Percentiles rank a stretch among this genome's conserved stretches.
Evolutionary conservation across 2,888 invertebrate species (phyloP).

Genomic region (Cabera pusaria): DNA sequence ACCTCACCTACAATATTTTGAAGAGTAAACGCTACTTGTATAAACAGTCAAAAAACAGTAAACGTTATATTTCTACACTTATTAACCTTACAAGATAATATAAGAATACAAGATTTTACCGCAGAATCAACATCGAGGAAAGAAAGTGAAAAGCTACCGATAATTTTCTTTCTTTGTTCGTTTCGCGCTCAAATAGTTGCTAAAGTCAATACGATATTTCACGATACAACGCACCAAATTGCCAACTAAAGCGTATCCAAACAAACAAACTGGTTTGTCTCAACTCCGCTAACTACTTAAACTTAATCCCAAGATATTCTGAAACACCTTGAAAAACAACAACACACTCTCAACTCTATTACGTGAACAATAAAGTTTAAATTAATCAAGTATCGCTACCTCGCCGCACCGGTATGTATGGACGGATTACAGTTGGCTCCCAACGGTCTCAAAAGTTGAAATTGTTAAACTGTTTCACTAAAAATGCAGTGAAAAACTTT

Average conservation of each 20-base stretch:
- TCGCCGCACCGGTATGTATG: background rate
- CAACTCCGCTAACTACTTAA: slow-evolving; percentile 14
- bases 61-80: no score
- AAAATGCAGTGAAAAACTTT: no score
- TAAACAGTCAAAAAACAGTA: no score
- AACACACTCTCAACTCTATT: slow-evolving; percentile 2
- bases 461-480: slow-evolving; percentile 8
- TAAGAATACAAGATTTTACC: no score
- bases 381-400: background rate
- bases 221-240: slow-evolving; percentile 7
- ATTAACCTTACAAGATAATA: no score
- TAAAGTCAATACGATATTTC: slow-evolving; percentile 3
- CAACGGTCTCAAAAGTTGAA: slow-evolving; percentile 8
- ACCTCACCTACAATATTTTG: no score
- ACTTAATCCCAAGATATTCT: slow-evolving; percentile 16
- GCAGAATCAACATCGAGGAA: no score
- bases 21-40: no score
- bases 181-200: background rate
- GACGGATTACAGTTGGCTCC: slow-evolving; percentile 9
- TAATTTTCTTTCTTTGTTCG: background rate
- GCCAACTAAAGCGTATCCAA: slow-evolving; percentile 13
- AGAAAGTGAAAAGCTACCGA: no score
- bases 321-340: background rate
- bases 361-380: background rate
- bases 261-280: slow-evolving; percentile 17